Evolutionary conservation across 2,888 invertebrate species (phyloP), one percentile per base, ranked within the genome.

Genomic region (Aleiodes leptofemur): DNA sequence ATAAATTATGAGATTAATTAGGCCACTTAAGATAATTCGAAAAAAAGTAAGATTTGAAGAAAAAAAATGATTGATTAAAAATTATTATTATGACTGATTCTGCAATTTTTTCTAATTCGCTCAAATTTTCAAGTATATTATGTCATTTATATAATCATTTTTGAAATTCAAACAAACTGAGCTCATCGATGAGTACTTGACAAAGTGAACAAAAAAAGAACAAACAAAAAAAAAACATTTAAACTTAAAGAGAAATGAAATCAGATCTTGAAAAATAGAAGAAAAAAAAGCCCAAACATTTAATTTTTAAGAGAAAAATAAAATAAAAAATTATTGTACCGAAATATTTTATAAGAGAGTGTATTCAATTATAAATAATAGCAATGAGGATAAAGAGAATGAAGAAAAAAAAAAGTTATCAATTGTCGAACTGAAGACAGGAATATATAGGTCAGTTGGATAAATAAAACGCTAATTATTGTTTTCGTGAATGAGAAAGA

Each of bases 331-430:
- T 81, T 83, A 78, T 83, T 82, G 83, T 82, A 43, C 43, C 43
- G 43, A 80, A 86, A 87, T 87, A 87, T 87, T 87, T 87, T 87
- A 87, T 87, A 87, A 87, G 86, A 85, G 82, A 81, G 80, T 83
- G 80, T 86, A 85, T 82, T 83, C 82, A 82, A 74, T 83, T 23
- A 23, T 23, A 23, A 83, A 81, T 80, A 83, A 83, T 83, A 85
- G 82, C 81, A 82, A 82, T 80, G 82, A 79, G 74, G 76, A 71
- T 76, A 74, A 78, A 76, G 74, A 76, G 76, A 64, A 69, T 73
- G 23, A 23, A 23, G 23, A 53, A 77, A 53, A 79, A 43, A 72
- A 72, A 72, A 68, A 76, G 51, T 77, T 73, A 48, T 64, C 57
- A 77, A 76, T 75, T 73, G 77, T 79, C 78, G 69, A 72, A 69